Base-by-base conservation (phyloP, 1,140 invertebrate species). In the Drosophila saltans region DNA sequence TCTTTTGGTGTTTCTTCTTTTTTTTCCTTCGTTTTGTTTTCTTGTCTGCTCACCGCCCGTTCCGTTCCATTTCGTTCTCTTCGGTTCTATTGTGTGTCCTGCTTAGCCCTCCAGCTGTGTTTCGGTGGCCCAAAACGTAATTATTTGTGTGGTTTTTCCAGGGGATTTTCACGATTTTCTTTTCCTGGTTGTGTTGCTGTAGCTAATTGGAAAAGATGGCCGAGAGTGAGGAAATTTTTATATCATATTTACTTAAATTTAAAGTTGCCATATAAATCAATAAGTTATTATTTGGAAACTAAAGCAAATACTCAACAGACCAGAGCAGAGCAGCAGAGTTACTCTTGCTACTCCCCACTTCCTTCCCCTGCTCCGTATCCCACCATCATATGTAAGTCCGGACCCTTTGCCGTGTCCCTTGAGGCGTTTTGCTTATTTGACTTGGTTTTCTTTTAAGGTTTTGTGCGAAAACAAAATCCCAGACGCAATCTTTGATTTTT, bases 401-500 rank as follows among this genome's bases (percentile, higher is more conserved):
- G 21, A 21, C 26, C 45, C 45, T 21, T 52, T 52, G 26, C 21
- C 45, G 45, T 10, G 21, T 52, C 16, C 68, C 66, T 48, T 45
- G 36, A 52, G 67, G 67, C 48, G 67, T 33, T 73, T 39, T 66
- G 69, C 63, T 75, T 75, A 73, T 73, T 75, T 75, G 58, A 60
- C 61, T 74, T 72, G 69, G 62, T 61, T 74, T 65, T 60, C 30
- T 72, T 74, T 73, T 72, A 67, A 73, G 73, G 70, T 73, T 58
- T 60, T 75, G 70, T 75, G 70, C 58, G 58, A 75, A 74, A 74
- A 74, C 70, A 66, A 75, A 75, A 61, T 75, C 73, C 73, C 73
- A 75, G 70, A 75, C 73, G 73, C 73, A 75, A 75, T 75, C 73
- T 74, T 67, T 75, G 73, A 72, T 74, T 75, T 58, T 75, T 75